Percentiles rank a stretch among this genome's conserved stretches.
Conservation (phyloP, 2,888 invertebrate genomes). For the Nephrotoma appendiculata region DNA sequence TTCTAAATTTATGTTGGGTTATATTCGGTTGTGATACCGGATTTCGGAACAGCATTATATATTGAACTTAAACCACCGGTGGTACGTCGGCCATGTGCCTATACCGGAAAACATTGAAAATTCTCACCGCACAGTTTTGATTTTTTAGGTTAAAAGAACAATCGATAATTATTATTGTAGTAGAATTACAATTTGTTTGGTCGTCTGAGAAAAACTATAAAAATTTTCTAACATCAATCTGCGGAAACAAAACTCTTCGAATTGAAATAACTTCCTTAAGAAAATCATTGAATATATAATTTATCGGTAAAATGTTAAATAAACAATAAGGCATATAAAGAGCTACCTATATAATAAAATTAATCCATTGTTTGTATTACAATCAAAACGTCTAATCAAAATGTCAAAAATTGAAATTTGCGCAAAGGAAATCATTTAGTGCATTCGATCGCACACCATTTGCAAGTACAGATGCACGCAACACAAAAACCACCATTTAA, state of each 20-base stretch:
- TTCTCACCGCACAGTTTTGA: not conserved
- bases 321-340: not conserved
- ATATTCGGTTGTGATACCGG: not conserved
- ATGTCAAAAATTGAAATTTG: not conserved
- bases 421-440: not conserved
- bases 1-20: not conserved
- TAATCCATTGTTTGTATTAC: not conserved
- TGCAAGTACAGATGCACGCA: not conserved
- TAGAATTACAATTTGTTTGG: not conserved
- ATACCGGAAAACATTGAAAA: not conserved
- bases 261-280: not conserved
- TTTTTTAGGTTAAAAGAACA: not conserved
- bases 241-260: not conserved
- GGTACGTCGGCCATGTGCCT: not conserved
- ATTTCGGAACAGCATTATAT: not conserved
- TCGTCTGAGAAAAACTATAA: not conserved
- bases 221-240: not conserved
- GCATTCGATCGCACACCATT: not conserved
- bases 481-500: not conserved
- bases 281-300: not conserved
- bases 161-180: not conserved
- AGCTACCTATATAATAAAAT: not conserved
- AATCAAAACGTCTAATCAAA: not conserved
- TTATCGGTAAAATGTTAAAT: not conserved
- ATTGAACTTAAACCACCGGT: not conserved